phyloP scores from a whole-genome alignment of 1,140 invertebrate genomes.

The Bombus balteatus region DNA sequence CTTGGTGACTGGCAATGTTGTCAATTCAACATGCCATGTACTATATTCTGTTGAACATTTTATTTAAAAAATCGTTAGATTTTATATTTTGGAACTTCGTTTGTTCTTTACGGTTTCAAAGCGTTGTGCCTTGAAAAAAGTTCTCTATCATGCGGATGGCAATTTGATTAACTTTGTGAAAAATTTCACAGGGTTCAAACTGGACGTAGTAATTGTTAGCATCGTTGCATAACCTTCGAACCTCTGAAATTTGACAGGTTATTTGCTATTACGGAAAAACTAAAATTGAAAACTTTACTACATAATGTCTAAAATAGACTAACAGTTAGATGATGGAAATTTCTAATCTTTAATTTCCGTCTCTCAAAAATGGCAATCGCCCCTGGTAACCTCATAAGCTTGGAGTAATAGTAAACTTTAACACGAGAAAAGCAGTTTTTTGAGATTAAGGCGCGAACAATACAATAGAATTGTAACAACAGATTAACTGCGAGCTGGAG shows the following conservation, averaged over 20 bases:
- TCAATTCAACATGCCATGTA: not conserved
- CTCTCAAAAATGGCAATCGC: too few relatives aligned
- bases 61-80: not conserved
- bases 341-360: too few relatives aligned
- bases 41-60: not conserved
- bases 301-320: too few relatives aligned
- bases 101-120: not conserved
- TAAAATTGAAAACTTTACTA: not conserved
- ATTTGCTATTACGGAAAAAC: not conserved
- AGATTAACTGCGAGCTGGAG: too few relatives aligned
- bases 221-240: not conserved
- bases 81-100: not conserved
- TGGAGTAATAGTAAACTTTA: too few relatives aligned
- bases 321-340: too few relatives aligned
- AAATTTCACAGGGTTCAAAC: not conserved
- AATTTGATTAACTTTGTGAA: not conserved
- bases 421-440: too few relatives aligned
- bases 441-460: too few relatives aligned
- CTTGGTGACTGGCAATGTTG: too few relatives aligned
- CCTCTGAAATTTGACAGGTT: not conserved
- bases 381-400: too few relatives aligned
- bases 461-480: too few relatives aligned
- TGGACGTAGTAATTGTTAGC: not conserved
- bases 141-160: not conserved
- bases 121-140: not conserved